Percentiles rank a stretch among this genome's conserved stretches.
phyloP scores from a whole-genome alignment of 2,888 invertebrate genomes.

The Bembecia ichneumoniformis region DNA sequence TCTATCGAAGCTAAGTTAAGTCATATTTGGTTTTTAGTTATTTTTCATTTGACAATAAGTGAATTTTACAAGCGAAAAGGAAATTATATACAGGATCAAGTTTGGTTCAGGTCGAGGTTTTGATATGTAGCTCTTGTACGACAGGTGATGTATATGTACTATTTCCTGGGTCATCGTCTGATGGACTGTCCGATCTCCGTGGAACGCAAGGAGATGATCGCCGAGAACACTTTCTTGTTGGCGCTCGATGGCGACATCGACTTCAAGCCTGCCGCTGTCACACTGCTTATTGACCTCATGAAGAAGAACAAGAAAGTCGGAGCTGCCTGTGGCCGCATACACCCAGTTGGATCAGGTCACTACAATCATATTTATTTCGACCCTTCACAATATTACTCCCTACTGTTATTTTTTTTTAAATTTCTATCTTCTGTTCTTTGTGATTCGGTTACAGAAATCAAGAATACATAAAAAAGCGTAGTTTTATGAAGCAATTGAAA shows the following conservation, averaged over 20 bases:
- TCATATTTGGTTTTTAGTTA: too few species aligned
- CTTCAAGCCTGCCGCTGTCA: conserved; percentile 85
- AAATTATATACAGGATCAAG: too few species aligned
- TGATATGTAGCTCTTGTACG: not conserved
- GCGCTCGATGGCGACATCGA: conserved; percentile 93
- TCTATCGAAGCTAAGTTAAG: too few species aligned
- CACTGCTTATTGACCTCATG: conserved; percentile 86
- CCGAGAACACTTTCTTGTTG: conserved; percentile 86
- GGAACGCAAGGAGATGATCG: conserved; percentile 76
- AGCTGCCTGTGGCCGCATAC: conserved; percentile 91
- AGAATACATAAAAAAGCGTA: too few species aligned
- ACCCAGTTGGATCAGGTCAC: conserved; percentile 82
- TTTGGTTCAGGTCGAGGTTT: not conserved
- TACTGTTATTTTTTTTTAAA: not conserved
- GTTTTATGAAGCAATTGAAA: too few species aligned
- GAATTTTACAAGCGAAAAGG: too few species aligned
- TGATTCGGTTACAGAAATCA: not conserved
- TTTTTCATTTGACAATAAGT: too few species aligned
- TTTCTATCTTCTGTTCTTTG: not conserved
- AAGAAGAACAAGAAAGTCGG: conserved; percentile 85
- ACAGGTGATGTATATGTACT: conserved; percentile 94
- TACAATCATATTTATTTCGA: conserved; percentile 3
- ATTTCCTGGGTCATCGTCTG: conserved; percentile 84
- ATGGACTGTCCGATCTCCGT: conserved; percentile 76
- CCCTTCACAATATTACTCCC: too few species aligned